Base-by-base conservation (phyloP, 2,888 invertebrate species). In the Eurytoma californica region DNA sequence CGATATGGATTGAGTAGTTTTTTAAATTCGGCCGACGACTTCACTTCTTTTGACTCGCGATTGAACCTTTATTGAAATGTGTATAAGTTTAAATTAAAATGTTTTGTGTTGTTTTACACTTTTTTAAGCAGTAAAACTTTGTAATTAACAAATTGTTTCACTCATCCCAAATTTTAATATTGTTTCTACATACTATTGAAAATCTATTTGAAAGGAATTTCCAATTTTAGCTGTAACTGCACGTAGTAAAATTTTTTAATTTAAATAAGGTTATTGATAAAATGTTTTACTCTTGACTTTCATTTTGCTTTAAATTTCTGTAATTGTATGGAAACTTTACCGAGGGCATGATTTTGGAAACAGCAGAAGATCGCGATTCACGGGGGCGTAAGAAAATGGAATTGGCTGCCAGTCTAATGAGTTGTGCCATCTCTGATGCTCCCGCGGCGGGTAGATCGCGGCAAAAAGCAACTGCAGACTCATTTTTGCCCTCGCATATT, bases 401-500 rank as follows among this genome's bases (percentile, higher is more conserved):
- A 95, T 92, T 0, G 95, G 95, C 85, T 94, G 94, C 95, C 95
- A 95, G 75, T 91, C 87, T 61, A 94, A 84, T 24, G 89, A 85
- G 0, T 91, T 87, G 82, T 93, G 92, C 94, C 94, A 94, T 79
- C 85, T 89, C 84, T 94, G 93, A 2, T 91, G 87, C 0, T 87
- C 88, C 18, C 88, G 85, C 0, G 94, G 94, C 4, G 94, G 94
- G 86, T 93, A 95, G 51, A 96, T 87, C 0, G 93, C 95, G 2
- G 95, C 93, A 76, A 95, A 89, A 3, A 94, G 93, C 18, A 94
- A 90, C 80, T 94, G 91, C 0, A 93, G 94, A 13, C 94, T 94
- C 93, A 94, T 94, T 89, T 95, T 92, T 0, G 96, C 95, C 69
- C 96, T 91, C 75, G 94, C 94, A 85, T 92, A 94, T 86, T 94